phyloP scores from a whole-genome alignment of 1,140 invertebrate species.

The Drosophila lini region DNA sequence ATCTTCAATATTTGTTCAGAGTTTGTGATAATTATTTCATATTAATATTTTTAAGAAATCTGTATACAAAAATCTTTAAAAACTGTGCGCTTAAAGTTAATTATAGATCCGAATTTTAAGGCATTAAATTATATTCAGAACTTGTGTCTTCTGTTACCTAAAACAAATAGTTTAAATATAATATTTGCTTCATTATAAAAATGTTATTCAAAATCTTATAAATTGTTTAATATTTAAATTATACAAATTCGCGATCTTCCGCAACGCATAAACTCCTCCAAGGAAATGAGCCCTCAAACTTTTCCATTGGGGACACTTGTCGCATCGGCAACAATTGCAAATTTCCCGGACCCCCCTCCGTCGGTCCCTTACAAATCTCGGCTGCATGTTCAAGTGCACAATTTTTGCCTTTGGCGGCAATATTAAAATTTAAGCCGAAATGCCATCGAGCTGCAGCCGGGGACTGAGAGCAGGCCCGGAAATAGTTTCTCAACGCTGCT shows the following conservation, averaged over 20 bases:
- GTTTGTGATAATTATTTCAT: background rate
- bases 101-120: background rate
- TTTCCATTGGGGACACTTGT: conserved; percentile 51
- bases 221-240: background rate
- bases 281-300: conserved; percentile 7
- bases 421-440: conserved; percentile 76
- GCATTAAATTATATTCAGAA: no score
- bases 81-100: background rate
- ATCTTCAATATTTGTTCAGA: background rate
- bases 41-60: no score
- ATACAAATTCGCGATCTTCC: background rate
- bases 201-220: no score
- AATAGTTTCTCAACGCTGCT: conserved; percentile 62
- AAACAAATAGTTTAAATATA: background rate
- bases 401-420: conserved; percentile 63
- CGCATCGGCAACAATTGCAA: conserved; percentile 66
- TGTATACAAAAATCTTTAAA: background rate
- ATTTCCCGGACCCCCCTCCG: conserved; percentile 1
- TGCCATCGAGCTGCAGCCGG: conserved; percentile 53
- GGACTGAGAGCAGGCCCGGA: conserved; percentile 58
- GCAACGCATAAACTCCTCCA: conserved; percentile 14
- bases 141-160: no score
- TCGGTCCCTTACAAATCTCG: background rate
- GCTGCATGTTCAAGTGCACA: conserved; percentile 54
- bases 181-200: background rate